These are phyloP conservation scores for Notospermus geniculatus DNA, from an alignment of 1,140 invertebrate genomes.

Conservation along the genomic window DNA sequence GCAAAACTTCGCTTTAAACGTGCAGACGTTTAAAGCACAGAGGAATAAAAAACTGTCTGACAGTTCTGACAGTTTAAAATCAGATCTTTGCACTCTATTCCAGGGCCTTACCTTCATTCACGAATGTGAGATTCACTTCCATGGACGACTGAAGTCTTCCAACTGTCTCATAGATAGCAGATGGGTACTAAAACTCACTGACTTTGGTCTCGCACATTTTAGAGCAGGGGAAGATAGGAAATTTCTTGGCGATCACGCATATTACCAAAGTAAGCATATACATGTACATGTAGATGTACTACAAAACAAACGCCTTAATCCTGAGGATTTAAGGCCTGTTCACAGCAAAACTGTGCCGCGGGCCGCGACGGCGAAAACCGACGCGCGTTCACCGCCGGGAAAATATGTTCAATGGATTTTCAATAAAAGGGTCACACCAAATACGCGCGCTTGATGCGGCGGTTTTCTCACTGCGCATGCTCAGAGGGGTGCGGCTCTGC, in stretches of 20 bases:
- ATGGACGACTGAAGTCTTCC: constrained; percentile 83
- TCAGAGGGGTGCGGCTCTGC: too few species aligned
- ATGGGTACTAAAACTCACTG: constrained; percentile 89
- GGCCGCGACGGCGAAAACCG: too few species aligned
- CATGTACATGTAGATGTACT: neutral
- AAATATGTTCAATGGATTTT: too few species aligned
- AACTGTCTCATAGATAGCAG: constrained; percentile 93
- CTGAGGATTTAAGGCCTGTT: neutral
- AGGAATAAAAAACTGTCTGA: too few species aligned
- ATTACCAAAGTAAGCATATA: constrained; percentile 61
- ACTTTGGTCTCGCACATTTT: constrained; percentile 80
- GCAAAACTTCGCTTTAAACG: too few species aligned
- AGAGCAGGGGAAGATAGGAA: constrained; percentile 54
- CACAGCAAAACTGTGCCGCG: too few species aligned
- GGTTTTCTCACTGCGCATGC: neutral
- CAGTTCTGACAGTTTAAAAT: too few species aligned
- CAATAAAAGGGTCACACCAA: neutral
- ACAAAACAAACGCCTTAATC: neutral
- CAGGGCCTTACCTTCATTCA: constrained; percentile 66
- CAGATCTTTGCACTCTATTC: constrained; percentile 9
- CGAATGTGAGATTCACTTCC: constrained; percentile 79
- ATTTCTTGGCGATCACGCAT: constrained; percentile 50
- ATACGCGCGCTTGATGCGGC: neutral
- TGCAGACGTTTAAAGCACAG: too few species aligned
- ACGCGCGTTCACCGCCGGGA: too few species aligned